A percentile compares a stretch with the other conserved stretches of the same genome.
phyloP scores from a whole-genome alignment of 2,797 vertebrate species.

The Artibeus lituratus region DNA sequence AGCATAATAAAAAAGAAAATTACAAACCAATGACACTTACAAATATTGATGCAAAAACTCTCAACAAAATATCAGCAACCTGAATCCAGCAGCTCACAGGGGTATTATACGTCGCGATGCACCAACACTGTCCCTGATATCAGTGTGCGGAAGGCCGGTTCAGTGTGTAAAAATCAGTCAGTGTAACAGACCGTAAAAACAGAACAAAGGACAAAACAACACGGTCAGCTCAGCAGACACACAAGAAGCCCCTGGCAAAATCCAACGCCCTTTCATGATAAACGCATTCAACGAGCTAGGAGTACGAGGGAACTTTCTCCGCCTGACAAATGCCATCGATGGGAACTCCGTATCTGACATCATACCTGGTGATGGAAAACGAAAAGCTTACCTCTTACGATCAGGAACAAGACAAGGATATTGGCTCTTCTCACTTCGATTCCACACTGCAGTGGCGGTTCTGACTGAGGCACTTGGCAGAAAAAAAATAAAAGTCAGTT shows the following conservation, averaged over 20 bases:
- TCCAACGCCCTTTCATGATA: neutral
- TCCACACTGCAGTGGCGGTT: neutral
- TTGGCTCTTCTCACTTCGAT: neutral
- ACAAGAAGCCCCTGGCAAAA: neutral
- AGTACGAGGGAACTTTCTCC: neutral
- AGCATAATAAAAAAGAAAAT: too few relatives aligned
- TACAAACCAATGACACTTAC: neutral
- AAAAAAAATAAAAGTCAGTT: neutral
- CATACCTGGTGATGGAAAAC: neutral
- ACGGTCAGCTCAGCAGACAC: neutral
- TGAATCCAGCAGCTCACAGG: neutral
- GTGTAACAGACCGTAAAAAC: neutral
- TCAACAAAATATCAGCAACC: neutral
- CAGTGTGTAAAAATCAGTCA: neutral
- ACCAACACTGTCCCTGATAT: neutral
- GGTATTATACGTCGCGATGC: neutral
- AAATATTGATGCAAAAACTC: neutral
- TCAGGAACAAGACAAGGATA: neutral
- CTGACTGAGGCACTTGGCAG: neutral
- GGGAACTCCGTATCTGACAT: neutral
- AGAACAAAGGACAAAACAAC: neutral
- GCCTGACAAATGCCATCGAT: neutral
- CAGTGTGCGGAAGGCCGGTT: neutral
- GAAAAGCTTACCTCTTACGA: neutral
- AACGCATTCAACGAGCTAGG: neutral